Evolutionary conservation across 2,888 invertebrate species (phyloP), one percentile per base, ranked within the genome.

Genomic region (Aporophyla nigra): DNA sequence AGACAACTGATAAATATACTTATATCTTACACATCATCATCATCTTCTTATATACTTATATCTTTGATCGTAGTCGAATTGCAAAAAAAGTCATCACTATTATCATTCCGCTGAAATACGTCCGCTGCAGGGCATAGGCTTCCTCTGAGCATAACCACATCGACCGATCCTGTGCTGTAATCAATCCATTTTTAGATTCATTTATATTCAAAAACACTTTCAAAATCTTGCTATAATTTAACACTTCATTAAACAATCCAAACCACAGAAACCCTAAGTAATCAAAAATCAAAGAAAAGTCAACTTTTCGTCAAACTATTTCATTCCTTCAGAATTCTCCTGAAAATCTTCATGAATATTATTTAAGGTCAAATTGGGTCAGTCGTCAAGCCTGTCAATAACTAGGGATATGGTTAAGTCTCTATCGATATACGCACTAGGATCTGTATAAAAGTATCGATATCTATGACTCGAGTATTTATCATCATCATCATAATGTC

Each of bases 261-360:
- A 51, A 51, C 40, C 19, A 40, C n/a, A 49, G 0, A 43, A 12
- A 0, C 24, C 16, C 7, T 7, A 21, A 51, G 61, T 27, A 3
- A 54, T 33, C 58, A 58, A 54, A 76, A 69, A 59, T 65, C 78
- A 59, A 69, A 49, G 59, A 54, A 83, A 49, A 54, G 12, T 65
- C 56, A 75, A 77, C 33, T 33, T 43, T 24, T 63, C 24, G 12
- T 74, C 51, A 33, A 53, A 75, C 73, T 62, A 76, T 67, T 65
- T 24, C 21, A 49, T 59, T 53, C 12, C 21, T 43, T 59, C 21
- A 59, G 21, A 24, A 27, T 16, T 59, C 27, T 68, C 2, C 16
- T 21, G 33, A 49, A 83, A 78, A 59, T 63, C 33, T 71, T 84
- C 80, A 80, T 84, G 67, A 80, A 83, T 78, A 78, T 78, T 62